Evolutionary conservation across 2,888 invertebrate genomes (phyloP).

Genomic region (Lutraria lutraria): DNA sequence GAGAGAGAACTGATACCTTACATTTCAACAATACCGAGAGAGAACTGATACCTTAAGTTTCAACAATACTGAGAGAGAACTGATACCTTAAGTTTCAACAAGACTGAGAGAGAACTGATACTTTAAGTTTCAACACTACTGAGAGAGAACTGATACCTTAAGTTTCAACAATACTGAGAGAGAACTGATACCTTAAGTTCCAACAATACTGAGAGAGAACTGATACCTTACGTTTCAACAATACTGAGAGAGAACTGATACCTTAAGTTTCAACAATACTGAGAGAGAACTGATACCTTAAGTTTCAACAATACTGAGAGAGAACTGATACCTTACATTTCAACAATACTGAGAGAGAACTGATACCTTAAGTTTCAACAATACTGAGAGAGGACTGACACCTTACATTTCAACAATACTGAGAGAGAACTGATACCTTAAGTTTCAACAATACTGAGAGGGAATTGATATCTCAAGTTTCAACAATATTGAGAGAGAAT

Average conservation of each 20-base stretch:
- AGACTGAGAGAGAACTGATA: background rate
- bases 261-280: no score
- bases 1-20: slow-evolving; percentile 17
- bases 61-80: slow-evolving; percentile 22
- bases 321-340: no score
- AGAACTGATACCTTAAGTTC: no score
- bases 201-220: no score
- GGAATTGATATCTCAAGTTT: no score
- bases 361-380: background rate
- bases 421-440: slow-evolving; percentile 35
- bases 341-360: no score
- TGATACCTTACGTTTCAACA: slow-evolving; percentile 1
- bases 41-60: slow-evolving; percentile 26
- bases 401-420: no score
- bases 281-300: slow-evolving; percentile 35
- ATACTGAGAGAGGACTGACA: background rate
- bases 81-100: background rate
- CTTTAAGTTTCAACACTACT: no score
- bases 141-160: slow-evolving; percentile 35
- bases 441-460: background rate
- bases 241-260: background rate
- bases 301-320: background rate
- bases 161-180: background rate
- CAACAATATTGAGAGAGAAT: no score
- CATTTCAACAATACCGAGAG: background rate